Conservation (phyloP, 2,888 invertebrate genomes). For the Tenodera sinensis region DNA sequence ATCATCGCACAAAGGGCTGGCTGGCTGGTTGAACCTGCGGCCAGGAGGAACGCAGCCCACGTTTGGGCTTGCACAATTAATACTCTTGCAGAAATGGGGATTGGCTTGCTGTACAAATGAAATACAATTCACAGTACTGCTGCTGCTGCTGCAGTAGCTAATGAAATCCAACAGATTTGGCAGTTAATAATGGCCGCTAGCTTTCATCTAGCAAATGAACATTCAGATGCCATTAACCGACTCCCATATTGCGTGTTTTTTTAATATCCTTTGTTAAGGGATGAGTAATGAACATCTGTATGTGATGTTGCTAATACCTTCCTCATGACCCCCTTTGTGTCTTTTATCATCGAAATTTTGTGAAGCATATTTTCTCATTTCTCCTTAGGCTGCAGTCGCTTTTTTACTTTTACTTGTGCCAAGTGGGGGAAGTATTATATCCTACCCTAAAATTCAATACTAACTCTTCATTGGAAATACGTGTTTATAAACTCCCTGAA, state of each 20-base stretch:
- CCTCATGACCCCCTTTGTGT: neutral
- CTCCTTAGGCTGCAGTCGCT: neutral
- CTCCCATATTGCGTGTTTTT: neutral
- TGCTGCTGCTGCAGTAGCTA: neutral
- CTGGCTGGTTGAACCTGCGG: too few relatives aligned
- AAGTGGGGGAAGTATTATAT: too few relatives aligned
- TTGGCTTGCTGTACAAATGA: neutral
- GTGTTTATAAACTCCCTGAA: too few relatives aligned
- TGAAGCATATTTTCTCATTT: neutral
- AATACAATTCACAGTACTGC: neutral
- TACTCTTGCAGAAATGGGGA: neutral
- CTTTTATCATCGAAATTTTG: neutral
- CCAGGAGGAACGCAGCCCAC: neutral
- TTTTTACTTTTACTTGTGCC: too few relatives aligned
- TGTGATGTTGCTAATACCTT: neutral
- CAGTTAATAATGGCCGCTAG: neutral
- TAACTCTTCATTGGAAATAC: too few relatives aligned
- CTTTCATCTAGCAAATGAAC: neutral
- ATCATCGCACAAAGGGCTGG: neutral
- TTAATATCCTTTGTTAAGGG: neutral
- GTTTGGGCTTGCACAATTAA: neutral
- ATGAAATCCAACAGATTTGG: neutral
- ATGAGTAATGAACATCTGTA: neutral
- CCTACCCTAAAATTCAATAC: too few relatives aligned
- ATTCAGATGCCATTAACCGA: neutral